Base-by-base conservation (phyloP, 2,113 vertebrate genomes). In the Struthidea cinerea region DNA sequence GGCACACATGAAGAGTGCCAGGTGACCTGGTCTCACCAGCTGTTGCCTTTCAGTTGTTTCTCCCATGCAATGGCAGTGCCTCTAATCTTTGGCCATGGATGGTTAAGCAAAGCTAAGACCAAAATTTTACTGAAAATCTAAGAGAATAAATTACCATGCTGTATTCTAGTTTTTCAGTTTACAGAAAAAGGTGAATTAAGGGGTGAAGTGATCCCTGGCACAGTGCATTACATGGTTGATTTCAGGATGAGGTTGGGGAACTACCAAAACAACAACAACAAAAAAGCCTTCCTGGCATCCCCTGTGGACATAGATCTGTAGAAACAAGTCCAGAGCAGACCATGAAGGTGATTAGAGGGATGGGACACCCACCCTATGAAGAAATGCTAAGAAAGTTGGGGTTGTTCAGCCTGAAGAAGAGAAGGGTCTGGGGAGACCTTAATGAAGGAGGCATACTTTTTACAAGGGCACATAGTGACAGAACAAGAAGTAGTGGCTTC, bases 211-310 rank as follows among this genome's bases (percentile, higher is more conserved):
- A 46, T 30, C 33, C 56, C 19, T 11, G 18, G 46, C 11, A 9
- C 4, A 28, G 35, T 1, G 0, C 13, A 8, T 41, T 16, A 44
- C 4, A 9, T 0, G 1, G 4, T 3, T 23, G 35, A 24, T 26
- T 35, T 42, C 52, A 55, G 39, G 60, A 21, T 16, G 33, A 59
- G 39, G 16, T 15, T 39, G 69, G 37, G 42, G 11, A 83, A 15
- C 68, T 69, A 64, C 35, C 1, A 0, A 32, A 80, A 20, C 3
- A 10, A 68, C 27, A 27, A 37, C 12, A 61, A 57, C 14, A 42
- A 47, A 11, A 79, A 32, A 71, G 21, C 9, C 19, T 53, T 89
- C 16, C 52, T 30, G 33, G 41, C 5, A 3, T 33, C 37, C 35
- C 30, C 56, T 13, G 15, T 3, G 12, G 32, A 52, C 10, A 2